Conservation (phyloP, 2,797 vertebrate genomes). For the Adrianichthys oophorus region DNA sequence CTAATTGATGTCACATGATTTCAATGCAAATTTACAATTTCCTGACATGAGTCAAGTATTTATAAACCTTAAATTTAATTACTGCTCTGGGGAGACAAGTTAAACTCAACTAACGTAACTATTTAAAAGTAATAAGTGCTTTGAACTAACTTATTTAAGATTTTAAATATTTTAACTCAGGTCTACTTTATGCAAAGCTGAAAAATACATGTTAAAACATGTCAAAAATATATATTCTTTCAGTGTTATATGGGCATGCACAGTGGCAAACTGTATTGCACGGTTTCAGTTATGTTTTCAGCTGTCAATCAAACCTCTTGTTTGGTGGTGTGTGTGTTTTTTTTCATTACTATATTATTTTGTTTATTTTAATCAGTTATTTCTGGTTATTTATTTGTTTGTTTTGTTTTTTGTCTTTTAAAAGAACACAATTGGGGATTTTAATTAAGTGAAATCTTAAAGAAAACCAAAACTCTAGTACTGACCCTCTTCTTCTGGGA, state of each 20-base stretch:
- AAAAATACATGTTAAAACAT: slow-evolving; percentile 44
- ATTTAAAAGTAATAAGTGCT: slow-evolving; percentile 18
- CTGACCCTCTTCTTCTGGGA: slow-evolving; percentile 78
- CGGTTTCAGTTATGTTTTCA: slow-evolving; percentile 75
- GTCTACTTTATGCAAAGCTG: slow-evolving; percentile 72
- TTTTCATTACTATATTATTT: slow-evolving; percentile 55
- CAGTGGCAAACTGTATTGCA: slow-evolving; percentile 78
- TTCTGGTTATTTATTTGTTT: slow-evolving; percentile 44
- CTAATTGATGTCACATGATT: slow-evolving; percentile 55
- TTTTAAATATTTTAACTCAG: slow-evolving; percentile 73
- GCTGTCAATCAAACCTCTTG: slow-evolving; percentile 74
- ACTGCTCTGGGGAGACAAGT: slow-evolving; percentile 15
- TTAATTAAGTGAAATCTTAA: slow-evolving; percentile 60
- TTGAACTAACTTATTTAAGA: slow-evolving; percentile 58
- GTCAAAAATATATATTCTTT: slow-evolving; percentile 53
- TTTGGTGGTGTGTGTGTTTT: slow-evolving; percentile 55
- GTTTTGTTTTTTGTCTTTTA: slow-evolving; percentile 79
- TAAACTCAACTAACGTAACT: slow-evolving; percentile 13
- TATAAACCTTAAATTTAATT: slow-evolving; percentile 58
- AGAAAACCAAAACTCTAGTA: slow-evolving; percentile 60
- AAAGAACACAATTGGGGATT: slow-evolving; percentile 86
- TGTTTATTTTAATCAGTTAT: slow-evolving; percentile 51
- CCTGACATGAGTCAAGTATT: slow-evolving; percentile 61
- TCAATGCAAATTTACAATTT: slow-evolving; percentile 45
- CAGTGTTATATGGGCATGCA: slow-evolving; percentile 70